Evolutionary conservation across 2,113 vertebrate genomes (phyloP), one percentile per base, ranked within the genome.

Genomic region (Riparia riparia): DNA sequence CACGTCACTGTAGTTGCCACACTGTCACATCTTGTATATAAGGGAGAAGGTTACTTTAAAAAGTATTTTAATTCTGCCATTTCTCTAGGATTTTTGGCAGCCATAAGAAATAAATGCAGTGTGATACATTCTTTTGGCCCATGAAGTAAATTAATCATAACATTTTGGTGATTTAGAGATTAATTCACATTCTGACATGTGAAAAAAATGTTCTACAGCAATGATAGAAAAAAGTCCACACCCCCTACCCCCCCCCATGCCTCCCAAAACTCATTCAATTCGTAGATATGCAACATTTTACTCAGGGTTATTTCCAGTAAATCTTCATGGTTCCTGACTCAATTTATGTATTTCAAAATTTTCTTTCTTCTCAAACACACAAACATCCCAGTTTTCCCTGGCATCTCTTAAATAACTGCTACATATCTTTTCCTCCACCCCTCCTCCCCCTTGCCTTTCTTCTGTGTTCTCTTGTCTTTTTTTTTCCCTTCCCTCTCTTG

Each of bases 371-470:
- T 63, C 26, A 86, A 44, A 58, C 7, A 65, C 22, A 26, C 25
- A 65, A 10, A 29, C 66, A 93, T 70, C 57, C 50, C 49, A 41
- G 58, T 93, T 94, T 96, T 84, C 44, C 64, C 70, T 91, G 61
- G 41, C 39, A 90, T 87, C 49, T 88, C 66, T 78, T 94, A 94
- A 95, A 90, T 88, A 95, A 86, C 41, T 9, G 7, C 64, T 64
- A 78, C 39, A 44, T 88, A 64, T 34, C 26, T 77, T 47, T n/a
- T 51, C 50, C 69, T 73, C 68, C 10, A 22, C 83, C 68, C 61
- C 56, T 58, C 83, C 82, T 66, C 89, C 92, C 79, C 69, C 80
- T 73, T 80, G 82, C 65, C 60, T 89, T 97, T 95, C 90, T 86
- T 34, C n/a, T 13, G 53, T 44, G n/a, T 93, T 93, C 63, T 85